Conservation (phyloP, 2,113 vertebrate species). For the Xenus cinereus region DNA sequence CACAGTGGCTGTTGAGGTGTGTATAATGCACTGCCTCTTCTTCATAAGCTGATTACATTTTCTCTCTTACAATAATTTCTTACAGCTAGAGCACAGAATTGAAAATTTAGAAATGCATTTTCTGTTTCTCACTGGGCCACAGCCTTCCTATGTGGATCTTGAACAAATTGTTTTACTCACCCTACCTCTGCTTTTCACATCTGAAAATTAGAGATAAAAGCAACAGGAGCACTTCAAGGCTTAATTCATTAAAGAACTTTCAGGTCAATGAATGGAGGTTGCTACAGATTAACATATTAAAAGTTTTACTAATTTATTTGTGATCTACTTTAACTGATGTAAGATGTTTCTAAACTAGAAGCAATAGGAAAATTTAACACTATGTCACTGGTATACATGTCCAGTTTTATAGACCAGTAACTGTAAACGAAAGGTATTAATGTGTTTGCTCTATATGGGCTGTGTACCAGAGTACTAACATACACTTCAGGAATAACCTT, state of each 20-base stretch:
- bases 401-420: neutral
- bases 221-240: conserved; percentile 18
- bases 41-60: neutral
- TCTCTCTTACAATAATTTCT: neutral
- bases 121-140: neutral
- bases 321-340: conserved; percentile 2
- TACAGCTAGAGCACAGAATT: neutral
- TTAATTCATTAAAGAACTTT: conserved; percentile 49
- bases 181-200: conserved; percentile 21
- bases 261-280: conserved; percentile 19
- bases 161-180: conserved; percentile 35
- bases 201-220: conserved; percentile 46
- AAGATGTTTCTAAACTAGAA: conserved; percentile 17
- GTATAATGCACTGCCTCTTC: neutral
- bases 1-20: neutral
- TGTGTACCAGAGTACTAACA: neutral
- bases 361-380: neutral
- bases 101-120: neutral
- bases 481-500: neutral
- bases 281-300: conserved; percentile 26
- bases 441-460: neutral
- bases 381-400: neutral
- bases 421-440: neutral
- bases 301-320: conserved; percentile 19
- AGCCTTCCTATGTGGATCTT: neutral